Evolutionary conservation across 2,888 invertebrate genomes (phyloP).

Genomic region (Cryptophagus acutangulus): DNA sequence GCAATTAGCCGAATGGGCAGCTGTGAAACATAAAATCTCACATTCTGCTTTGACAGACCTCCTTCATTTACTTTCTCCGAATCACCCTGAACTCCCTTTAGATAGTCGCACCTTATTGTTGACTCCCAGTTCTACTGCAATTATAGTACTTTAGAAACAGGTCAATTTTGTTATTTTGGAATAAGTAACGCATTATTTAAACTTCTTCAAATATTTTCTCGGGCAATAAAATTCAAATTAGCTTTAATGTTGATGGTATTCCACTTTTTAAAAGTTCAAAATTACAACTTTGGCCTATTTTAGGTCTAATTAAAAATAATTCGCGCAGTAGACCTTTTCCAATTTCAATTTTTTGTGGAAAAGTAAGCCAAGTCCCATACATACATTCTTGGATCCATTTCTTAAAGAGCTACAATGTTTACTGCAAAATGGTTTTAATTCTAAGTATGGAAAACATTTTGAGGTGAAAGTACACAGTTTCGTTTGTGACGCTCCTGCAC

Average conservation of each 20-base stretch:
- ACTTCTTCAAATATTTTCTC: neutral
- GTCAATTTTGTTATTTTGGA: conserved; percentile 11
- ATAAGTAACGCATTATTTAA: neutral
- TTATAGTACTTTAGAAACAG: conserved; percentile 12
- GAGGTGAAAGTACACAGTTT: too few relatives aligned
- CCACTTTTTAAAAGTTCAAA: neutral
- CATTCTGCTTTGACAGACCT: conserved; percentile 17
- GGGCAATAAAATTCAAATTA: neutral
- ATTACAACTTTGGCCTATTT: neutral
- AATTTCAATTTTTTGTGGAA: conserved; percentile 5
- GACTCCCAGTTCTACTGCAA: conserved; percentile 10
- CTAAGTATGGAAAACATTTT: too few relatives aligned
- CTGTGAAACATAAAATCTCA: conserved; percentile 15
- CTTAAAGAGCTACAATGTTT: too few relatives aligned
- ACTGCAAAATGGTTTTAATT: too few relatives aligned
- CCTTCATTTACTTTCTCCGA: conserved; percentile 13
- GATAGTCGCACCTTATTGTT: conserved; percentile 19
- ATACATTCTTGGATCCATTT: too few relatives aligned
- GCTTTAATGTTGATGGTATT: neutral
- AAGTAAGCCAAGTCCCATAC: too few relatives aligned
- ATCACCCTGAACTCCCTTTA: conserved; percentile 19
- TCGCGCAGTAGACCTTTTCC: conserved; percentile 1
- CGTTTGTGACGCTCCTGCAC: too few relatives aligned
- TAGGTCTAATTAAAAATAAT: conserved; percentile 4
- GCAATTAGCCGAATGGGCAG: conserved; percentile 15